phyloP scores from a whole-genome alignment of 2,113 vertebrate genomes.

The Aviceda subcristata region DNA sequence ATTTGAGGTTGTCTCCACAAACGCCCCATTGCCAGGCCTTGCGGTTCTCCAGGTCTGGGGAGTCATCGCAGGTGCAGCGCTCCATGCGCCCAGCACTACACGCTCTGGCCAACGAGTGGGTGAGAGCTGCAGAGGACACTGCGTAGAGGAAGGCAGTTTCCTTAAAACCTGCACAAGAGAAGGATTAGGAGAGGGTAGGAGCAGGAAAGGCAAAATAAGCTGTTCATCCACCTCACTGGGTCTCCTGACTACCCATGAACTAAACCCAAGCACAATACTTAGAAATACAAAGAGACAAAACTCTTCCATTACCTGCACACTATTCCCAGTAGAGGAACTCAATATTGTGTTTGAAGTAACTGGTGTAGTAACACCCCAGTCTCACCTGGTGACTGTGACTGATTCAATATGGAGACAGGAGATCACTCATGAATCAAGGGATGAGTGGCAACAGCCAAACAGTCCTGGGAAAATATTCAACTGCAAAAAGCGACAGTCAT shows the following conservation, averaged over 20 bases:
- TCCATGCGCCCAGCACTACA: slow-evolving; percentile 98
- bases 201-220: not conserved
- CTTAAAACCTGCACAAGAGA: slow-evolving; percentile 84
- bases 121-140: slow-evolving; percentile 89
- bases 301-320: not conserved
- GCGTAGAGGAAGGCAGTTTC: slow-evolving; percentile 95
- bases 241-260: not conserved
- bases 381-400: not conserved
- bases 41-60: slow-evolving; percentile 91
- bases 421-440: not conserved
- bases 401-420: not conserved
- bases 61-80: slow-evolving; percentile 96
- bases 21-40: slow-evolving; percentile 98
- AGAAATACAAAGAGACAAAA: not conserved
- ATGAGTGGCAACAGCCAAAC: not conserved
- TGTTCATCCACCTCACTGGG: not conserved
- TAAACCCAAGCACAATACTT: not conserved
- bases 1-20: slow-evolving; percentile 97
- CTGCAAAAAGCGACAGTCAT: not conserved
- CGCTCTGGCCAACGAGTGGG: slow-evolving; percentile 90
- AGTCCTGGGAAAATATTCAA: not conserved
- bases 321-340: not conserved
- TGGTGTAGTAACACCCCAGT: not conserved
- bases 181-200: not conserved
- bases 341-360: not conserved